These are phyloP conservation scores for Ophthalmolycus amberensis DNA, from an alignment of 2,113 vertebrate genomes.

Conservation along the genomic window DNA sequence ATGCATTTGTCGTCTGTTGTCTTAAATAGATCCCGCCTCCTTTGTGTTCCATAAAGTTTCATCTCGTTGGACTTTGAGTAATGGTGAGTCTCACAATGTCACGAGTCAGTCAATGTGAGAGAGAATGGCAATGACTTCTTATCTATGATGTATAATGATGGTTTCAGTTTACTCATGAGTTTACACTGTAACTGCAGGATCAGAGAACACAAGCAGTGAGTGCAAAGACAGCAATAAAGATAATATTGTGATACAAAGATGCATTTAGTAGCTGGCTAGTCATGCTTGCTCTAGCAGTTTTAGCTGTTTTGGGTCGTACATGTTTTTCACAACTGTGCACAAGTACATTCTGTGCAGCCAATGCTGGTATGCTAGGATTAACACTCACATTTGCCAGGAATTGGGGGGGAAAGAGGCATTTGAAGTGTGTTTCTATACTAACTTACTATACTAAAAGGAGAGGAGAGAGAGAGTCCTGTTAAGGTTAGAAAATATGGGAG, in stretches of 20 bases:
- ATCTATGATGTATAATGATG: not conserved
- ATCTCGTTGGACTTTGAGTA: constrained; percentile 16
- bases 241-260: not conserved
- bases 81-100: not conserved
- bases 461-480: not conserved
- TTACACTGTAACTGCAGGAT: constrained; percentile 2
- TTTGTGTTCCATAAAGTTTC: constrained; percentile 17
- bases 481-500: not conserved
- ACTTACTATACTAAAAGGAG: not conserved
- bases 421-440: not conserved
- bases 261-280: not conserved
- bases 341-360: not conserved
- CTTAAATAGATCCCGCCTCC: not conserved
- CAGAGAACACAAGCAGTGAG: not conserved
- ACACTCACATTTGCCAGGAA: constrained; percentile 12
- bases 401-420: not conserved
- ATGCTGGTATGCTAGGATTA: not conserved
- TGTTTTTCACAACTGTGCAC: not conserved
- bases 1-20: constrained; percentile 20
- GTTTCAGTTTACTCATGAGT: constrained; percentile 17
- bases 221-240: not conserved
- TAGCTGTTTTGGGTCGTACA: not conserved
- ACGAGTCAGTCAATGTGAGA: not conserved
- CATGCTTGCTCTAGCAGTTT: not conserved
- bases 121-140: constrained; percentile 1